Base-by-base conservation (phyloP, 2,113 vertebrate genomes). In the Plectropomus leopardus region DNA sequence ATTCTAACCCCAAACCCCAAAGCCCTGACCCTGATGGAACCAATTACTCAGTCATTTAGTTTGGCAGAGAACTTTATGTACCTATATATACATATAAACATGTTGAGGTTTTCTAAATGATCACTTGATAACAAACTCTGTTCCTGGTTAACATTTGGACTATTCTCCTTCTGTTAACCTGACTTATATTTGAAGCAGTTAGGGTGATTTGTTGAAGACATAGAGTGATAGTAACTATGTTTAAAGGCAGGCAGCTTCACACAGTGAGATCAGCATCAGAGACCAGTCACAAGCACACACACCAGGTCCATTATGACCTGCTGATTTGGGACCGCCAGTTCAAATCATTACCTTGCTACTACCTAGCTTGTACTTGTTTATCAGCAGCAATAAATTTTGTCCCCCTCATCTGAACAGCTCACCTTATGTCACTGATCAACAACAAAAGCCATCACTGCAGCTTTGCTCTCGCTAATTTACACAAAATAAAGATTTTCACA, bases 401-500 rank as follows among this genome's bases (percentile, higher is more conserved):
- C 68, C 15, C 15, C 19, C 7, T 59, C 24, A 32, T 60, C 45
- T 74, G 21, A 74, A 47, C 8, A 19, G 7, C 9, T n/a, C n/a
- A 48, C 24, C 23, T 55, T 3, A 44, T 50, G 36, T 48, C 42
- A 28, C 48, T 53, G 26, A 55, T 11, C n/a, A 16, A 54, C 10
- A 14, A 64, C 14, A 44, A 30, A 19, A 28, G 16, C 17, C 32
- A 28, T 34, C 15, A 13, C n/a, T 26, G 6, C 19, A 45, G 34
- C n/a, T 66, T 58, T 59, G 10, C 19, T 77, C 17, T 53, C 26
- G 34, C 11, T 28, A 8, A 45, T 68, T 26, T 57, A 16, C 30
- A n/a, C 8, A 30, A 73, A 80, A 78, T 72, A 78, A 78, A 83
- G 4, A 72, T 54, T 72, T 59, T 11, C 34, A 54, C 28, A 40